Evolutionary conservation across 2,113 vertebrate species (phyloP), one percentile per base, ranked within the genome.

Genomic region (Otocyon megalotis): DNA sequence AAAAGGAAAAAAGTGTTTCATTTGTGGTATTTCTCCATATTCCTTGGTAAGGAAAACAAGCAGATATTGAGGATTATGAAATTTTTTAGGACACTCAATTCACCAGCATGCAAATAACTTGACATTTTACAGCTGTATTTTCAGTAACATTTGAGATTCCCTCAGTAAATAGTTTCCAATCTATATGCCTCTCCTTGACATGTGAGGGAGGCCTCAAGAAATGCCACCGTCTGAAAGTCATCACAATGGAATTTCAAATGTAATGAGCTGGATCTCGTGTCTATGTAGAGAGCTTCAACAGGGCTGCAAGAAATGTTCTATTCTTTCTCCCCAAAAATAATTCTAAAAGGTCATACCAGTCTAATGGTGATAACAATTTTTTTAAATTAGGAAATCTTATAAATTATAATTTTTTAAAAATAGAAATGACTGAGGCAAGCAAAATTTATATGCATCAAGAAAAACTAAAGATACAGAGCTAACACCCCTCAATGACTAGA

Each of bases 121-220:
- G 98, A 97, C 97, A 97, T 97, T 98, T 97, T 95, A 94, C 81
- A 96, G 95, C 83, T 81, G 62, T 84, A 72, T 83, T 95, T 96
- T 97, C 89, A 84, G 93, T 92, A 97, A 86, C 96, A 96, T 93
- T 97, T 96, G 93, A 87, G 95, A 93, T 63, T 96, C 63, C 43
- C 81, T 87, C 60, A 76, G 63, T 96, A 97, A 97, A 97, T 50
- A 96, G 93, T 92, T 96, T 87, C 92, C 87, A 32, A 71, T 93
- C 88, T 90, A 77, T 80, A 77, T 28, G 37, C 20, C 3, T 87
- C 88, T 93, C 88, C 87, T n/a, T 95, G 97, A 95, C 93, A 90
- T 15, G 60, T 71, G 62, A 93, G n/a, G 32, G 56, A 93, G 79
- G 62, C 83, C 77, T 79, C 58, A 32, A 88, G 69, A 95, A 97